Percentiles rank a stretch among this genome's conserved stretches.
These are phyloP conservation scores for Venusia cambrica DNA, from an alignment of 2,888 invertebrate species.

Conservation along the genomic window DNA sequence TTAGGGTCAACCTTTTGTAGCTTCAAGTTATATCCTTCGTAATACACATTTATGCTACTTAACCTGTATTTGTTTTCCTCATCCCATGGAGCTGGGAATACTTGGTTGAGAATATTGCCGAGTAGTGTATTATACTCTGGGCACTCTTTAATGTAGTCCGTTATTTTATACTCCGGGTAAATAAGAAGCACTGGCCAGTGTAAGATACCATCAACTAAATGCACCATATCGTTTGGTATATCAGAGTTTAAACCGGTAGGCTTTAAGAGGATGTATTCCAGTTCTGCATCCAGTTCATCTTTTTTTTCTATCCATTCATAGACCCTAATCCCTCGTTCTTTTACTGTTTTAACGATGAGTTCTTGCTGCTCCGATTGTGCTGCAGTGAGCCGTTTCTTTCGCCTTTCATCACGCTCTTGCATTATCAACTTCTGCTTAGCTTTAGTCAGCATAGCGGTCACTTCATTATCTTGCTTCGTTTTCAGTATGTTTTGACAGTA, in stretches of 20 bases:
- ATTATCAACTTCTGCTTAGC: conserved; percentile 73
- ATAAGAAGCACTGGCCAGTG: conserved; percentile 94
- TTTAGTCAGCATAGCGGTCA: conserved; percentile 48
- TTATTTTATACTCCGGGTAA: conserved; percentile 93
- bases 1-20: conserved; percentile 79
- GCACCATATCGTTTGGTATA: conserved; percentile 80
- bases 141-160: conserved; percentile 93
- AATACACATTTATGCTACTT: conserved; percentile 85
- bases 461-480: conserved; percentile 77
- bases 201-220: conserved; percentile 81
- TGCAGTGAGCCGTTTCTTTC: conserved; percentile 62
- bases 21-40: conserved; percentile 84
- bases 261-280: conserved; percentile 11
- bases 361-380: conserved; percentile 65
- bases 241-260: background rate
- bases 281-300: conserved; percentile 36
- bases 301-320: conserved; percentile 54
- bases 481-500: conserved; percentile 86
- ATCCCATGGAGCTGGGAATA: conserved; percentile 90
- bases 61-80: conserved; percentile 82
- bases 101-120: conserved; percentile 64
- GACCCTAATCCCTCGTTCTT: conserved; percentile 75
- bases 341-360: conserved; percentile 61
- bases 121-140: conserved; percentile 85
- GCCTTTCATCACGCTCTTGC: conserved; percentile 79